Conservation (phyloP, 2,797 vertebrate species). For the Alca torda region DNA sequence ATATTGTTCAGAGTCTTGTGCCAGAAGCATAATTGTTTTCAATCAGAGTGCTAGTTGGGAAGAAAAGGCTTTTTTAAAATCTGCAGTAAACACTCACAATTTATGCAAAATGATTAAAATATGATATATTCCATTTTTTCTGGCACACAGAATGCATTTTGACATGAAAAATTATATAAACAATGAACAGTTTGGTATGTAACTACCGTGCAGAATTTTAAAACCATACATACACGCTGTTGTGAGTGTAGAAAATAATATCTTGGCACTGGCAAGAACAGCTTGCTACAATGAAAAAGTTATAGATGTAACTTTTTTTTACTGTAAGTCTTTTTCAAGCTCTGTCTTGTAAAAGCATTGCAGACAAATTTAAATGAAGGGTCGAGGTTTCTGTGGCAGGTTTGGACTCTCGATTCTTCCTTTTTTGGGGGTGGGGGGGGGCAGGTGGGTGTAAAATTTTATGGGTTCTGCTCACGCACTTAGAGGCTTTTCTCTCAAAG, state of each 20-base stretch:
- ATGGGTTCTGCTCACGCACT: conserved; percentile 65
- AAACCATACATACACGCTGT: not conserved
- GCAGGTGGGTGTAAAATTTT: conserved; percentile 63
- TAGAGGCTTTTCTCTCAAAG: conserved; percentile 71
- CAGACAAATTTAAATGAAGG: conserved; percentile 40
- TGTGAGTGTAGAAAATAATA: conserved; percentile 25
- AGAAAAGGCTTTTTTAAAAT: conserved; percentile 8
- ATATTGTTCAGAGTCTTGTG: conserved; percentile 30
- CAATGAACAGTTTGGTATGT: conserved; percentile 27
- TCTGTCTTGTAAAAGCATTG: conserved; percentile 50
- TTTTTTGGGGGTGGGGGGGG: not conserved
- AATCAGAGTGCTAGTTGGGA: not conserved
- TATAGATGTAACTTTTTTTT: conserved; percentile 53
- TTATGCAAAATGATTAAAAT: conserved; percentile 26
- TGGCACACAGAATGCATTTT: conserved; percentile 21
- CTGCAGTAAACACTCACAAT: not conserved
- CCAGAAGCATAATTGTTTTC: conserved; percentile 51
- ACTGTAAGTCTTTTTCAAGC: conserved; percentile 13
- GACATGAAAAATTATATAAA: conserved; percentile 24
- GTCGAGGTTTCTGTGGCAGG: conserved; percentile 48
- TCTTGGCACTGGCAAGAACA: conserved; percentile 17
- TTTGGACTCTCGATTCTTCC: conserved; percentile 45
- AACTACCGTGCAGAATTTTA: conserved; percentile 37
- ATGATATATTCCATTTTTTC: not conserved
- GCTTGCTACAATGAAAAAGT: conserved; percentile 42